Evolutionary conservation across 2,888 invertebrate genomes (phyloP), one percentile per base, ranked within the genome.

Genomic region (Arrhopalites spinosus): DNA sequence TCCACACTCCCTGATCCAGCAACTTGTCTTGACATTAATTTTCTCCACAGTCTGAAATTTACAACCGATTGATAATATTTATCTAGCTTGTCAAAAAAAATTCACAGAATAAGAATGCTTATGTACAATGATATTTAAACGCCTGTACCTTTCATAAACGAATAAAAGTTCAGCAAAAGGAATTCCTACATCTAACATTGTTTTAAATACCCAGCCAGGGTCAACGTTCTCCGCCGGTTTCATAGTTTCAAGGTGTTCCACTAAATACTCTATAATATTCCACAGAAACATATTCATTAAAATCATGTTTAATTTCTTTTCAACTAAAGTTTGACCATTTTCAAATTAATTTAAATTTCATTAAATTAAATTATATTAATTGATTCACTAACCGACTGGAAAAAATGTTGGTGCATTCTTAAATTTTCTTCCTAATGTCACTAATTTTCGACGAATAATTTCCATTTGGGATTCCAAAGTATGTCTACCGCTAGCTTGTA

Each of bases 131-230:
- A 36, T 36, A 20, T 11, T 20, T 8, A 59, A 25, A 59, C 1
- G 1, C 13, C 23, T 88, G 85, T 85, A 91, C 91, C 90, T 90
- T 83, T 93, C 92, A 85, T 96, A 96, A 79, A 93, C 91, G 83
- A 93, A 91, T 81, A 95, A 87, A 1, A 96, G 88, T 83, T 91
- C 90, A 83, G 92, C 91, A 77, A 93, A 87, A 20, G 92, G 90
- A 36, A 95, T 89, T 72, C 93, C 92, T 83, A 94, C 90, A 75
- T 91, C 90, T 71, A 93, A 87, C 83, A 96, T 88, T 2, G 91
- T 90, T 82, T 89, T 89, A 79, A 93, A 93, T 73, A 96, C 93
- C 87, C 93, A 90, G 73, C 89, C 89, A 83, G 91, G 89, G 56
- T 90, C 89, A 0, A 92, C 90, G 84, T 89, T 77, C 36, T 84